Evolutionary conservation across 2,888 invertebrate species (phyloP).

Genomic region (Nomada goodeniana): DNA sequence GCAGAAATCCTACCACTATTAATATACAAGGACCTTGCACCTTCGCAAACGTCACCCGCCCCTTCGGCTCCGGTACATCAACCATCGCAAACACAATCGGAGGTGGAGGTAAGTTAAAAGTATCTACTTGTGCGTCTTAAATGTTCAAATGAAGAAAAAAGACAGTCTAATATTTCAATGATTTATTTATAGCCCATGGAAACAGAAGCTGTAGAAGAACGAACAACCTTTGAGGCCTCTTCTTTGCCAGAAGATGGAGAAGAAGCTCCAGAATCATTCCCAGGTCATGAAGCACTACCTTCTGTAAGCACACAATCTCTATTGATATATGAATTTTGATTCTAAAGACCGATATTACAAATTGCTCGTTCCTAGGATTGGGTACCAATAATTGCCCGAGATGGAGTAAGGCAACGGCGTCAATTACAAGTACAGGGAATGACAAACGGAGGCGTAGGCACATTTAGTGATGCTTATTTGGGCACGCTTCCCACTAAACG

Average conservation of each 20-base stretch:
- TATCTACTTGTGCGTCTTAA: background rate
- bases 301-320: slow-evolving; percentile 70
- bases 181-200: slow-evolving; percentile 85
- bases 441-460: slow-evolving; percentile 78
- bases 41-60: slow-evolving; percentile 58
- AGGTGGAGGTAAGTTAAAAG: slow-evolving; percentile 72
- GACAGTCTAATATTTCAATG: no score
- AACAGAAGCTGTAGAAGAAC: slow-evolving; percentile 82
- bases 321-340: background rate
- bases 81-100: slow-evolving; percentile 61
- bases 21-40: slow-evolving; percentile 61
- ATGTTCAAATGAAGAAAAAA: background rate
- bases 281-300: slow-evolving; percentile 79
- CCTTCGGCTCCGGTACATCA: slow-evolving; percentile 51
- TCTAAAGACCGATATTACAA: background rate
- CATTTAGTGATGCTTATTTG: slow-evolving; percentile 95
- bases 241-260: slow-evolving; percentile 75
- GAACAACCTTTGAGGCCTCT: slow-evolving; percentile 67
- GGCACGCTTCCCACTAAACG: slow-evolving; percentile 95
- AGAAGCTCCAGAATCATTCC: slow-evolving; percentile 77
- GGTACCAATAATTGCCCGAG: slow-evolving; percentile 94
- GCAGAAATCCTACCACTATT: slow-evolving; percentile 73
- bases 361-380: slow-evolving; percentile 87
- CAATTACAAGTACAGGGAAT: slow-evolving; percentile 82
- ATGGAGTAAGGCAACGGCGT: slow-evolving; percentile 90